Conservation (phyloP, 2,797 vertebrate species). For the Leptoclinus maculatus region DNA sequence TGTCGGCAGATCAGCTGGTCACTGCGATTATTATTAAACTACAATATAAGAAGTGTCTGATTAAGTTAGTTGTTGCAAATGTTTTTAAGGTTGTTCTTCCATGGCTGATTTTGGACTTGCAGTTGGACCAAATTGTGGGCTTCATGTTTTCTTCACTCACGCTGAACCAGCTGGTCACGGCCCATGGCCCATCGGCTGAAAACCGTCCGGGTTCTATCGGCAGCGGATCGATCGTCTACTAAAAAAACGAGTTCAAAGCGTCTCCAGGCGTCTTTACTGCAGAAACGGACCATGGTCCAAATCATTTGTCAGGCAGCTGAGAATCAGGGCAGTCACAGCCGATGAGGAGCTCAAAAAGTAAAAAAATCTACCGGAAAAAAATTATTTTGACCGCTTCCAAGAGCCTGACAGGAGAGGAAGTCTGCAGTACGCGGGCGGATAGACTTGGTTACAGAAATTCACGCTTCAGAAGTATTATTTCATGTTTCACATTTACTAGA, state of each 20-base stretch:
- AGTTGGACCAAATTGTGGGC: neutral
- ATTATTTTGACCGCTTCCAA: conserved; percentile 8
- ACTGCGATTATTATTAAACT: neutral
- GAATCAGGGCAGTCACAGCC: conserved; percentile 35
- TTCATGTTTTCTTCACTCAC: neutral
- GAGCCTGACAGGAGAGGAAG: conserved; percentile 2
- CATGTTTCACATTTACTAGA: conserved; percentile 1
- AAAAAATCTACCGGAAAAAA: neutral
- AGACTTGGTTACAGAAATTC: conserved; percentile 16
- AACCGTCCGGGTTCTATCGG: neutral
- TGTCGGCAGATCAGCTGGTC: neutral
- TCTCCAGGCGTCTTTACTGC: neutral
- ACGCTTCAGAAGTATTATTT: conserved; percentile 2
- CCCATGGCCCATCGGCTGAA: neutral
- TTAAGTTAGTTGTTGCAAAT: neutral
- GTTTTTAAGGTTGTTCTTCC: neutral
- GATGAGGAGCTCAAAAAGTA: conserved; percentile 14
- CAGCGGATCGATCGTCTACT: neutral
- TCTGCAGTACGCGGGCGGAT: conserved; percentile 5
- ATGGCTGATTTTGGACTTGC: neutral
- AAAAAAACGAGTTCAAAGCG: neutral
- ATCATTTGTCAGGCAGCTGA: conserved; percentile 27
- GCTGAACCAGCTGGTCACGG: neutral
- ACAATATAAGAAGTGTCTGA: neutral
- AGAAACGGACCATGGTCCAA: neutral